Percentiles rank a stretch among this genome's conserved stretches.
Conservation (phyloP, 2,888 invertebrate species). For the Aporophyla nigra region DNA sequence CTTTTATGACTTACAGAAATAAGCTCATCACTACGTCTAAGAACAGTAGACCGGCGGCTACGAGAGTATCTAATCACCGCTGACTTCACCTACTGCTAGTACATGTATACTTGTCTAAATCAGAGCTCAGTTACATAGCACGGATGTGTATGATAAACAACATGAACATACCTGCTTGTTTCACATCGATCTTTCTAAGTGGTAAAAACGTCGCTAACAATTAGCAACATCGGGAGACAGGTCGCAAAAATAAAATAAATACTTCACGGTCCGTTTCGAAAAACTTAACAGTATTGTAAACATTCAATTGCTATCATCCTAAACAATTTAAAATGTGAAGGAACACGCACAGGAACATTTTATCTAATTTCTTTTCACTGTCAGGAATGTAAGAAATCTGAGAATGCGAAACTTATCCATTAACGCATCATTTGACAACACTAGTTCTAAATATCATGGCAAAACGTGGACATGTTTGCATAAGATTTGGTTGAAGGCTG, state of each 20-base stretch:
- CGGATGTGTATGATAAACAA: constrained; percentile 33
- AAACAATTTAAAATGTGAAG: constrained; percentile 61
- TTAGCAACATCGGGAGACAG: constrained; percentile 37
- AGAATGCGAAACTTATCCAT: constrained; percentile 60
- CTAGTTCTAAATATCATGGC: constrained; percentile 57
- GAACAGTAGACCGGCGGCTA: constrained; percentile 58
- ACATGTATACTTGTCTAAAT: constrained; percentile 59
- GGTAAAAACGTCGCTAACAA: constrained; percentile 31
- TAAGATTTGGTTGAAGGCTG: constrained; percentile 34
- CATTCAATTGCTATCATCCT: constrained; percentile 49
- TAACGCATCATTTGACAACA: constrained; percentile 50
- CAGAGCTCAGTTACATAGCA: constrained; percentile 46
- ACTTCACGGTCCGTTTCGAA: constrained; percentile 46
- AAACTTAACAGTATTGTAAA: constrained; percentile 59
- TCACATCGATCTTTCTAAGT: constrained; percentile 47
- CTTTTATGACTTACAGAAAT: constrained; percentile 64
- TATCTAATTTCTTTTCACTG: constrained; percentile 59
- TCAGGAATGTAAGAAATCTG: constrained; percentile 64
- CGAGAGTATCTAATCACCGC: constrained; percentile 40
- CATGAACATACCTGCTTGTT: constrained; percentile 34
- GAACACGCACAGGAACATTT: constrained; percentile 67
- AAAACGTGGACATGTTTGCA: constrained; percentile 55
- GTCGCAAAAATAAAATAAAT: constrained; percentile 49
- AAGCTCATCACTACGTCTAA: constrained; percentile 75
- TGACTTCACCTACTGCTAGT: constrained; percentile 50